phyloP scores from a whole-genome alignment of 2,113 vertebrate species.

The Zonotrichia leucophrys region DNA sequence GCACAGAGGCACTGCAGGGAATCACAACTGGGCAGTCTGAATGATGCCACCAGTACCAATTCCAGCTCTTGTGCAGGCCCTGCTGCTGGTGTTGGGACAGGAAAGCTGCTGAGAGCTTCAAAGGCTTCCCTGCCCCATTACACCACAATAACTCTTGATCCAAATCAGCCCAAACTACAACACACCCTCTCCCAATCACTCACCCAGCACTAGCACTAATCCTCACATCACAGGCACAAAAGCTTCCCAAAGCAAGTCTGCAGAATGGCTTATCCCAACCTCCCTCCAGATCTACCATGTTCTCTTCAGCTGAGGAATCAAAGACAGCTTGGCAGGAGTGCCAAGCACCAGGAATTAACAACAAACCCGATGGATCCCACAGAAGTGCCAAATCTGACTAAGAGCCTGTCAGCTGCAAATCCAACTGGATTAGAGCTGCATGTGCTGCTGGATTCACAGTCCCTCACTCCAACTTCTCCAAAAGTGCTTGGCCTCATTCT shows the following conservation, averaged over 20 bases:
- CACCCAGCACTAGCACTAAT: not conserved
- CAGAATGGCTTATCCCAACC: not conserved
- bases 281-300: not conserved
- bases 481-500: not conserved
- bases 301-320: not conserved
- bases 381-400: not conserved
- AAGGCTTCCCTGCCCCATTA: not conserved
- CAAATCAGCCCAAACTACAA: not conserved
- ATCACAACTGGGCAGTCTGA: not conserved
- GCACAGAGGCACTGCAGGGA: not conserved
- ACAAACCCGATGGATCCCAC: fast-evolving
- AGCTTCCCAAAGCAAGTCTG: not conserved
- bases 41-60: not conserved
- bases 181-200: fast-evolving
- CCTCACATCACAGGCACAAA: not conserved
- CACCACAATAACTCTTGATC: not conserved
- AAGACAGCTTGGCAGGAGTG: not conserved
- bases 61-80: not conserved
- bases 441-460: not conserved
- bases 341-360: not conserved
- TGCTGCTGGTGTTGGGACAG: not conserved
- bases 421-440: not conserved
- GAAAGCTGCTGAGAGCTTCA: not conserved
- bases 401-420: not conserved
- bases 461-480: not conserved